Evolutionary conservation across 2,797 vertebrate species (phyloP).

Genomic region (Ataeniobius toweri): DNA sequence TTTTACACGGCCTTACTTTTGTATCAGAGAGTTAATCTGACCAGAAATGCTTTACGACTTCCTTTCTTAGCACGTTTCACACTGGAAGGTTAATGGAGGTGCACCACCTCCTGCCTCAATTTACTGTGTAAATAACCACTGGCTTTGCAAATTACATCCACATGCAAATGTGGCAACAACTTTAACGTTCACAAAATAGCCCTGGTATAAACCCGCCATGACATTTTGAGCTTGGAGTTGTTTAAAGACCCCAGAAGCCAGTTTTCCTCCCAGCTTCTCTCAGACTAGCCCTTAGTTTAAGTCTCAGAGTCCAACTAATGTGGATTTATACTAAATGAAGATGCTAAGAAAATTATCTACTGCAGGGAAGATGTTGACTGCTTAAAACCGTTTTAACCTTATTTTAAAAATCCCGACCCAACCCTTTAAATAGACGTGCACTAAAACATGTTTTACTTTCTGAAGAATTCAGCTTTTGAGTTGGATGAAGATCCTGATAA

Average conservation of each 20-base stretch:
- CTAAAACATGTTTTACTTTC: background rate
- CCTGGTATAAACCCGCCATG: background rate
- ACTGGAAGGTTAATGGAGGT: background rate
- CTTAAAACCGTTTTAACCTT: background rate
- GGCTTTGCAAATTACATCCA: background rate
- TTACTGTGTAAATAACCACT: background rate
- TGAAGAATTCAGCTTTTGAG: constrained; percentile 88
- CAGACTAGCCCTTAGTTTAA: background rate
- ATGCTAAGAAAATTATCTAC: background rate
- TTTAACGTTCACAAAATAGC: background rate
- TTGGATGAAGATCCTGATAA: constrained; percentile 85
- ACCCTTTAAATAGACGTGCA: background rate
- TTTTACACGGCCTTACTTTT: background rate
- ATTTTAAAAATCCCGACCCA: background rate
- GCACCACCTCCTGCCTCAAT: background rate
- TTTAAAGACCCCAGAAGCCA: background rate
- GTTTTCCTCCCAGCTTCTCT: background rate
- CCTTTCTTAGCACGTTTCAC: background rate
- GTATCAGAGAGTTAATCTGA: background rate
- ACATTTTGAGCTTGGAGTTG: background rate
- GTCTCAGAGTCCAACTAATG: background rate
- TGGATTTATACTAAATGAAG: background rate
- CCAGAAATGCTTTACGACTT: background rate
- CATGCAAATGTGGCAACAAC: background rate
- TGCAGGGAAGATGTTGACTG: background rate